Percentiles rank a stretch among this genome's conserved stretches.
These are phyloP conservation scores for Ranitomeya imitator DNA, from an alignment of 2,113 vertebrate species.

Conservation along the genomic window DNA sequence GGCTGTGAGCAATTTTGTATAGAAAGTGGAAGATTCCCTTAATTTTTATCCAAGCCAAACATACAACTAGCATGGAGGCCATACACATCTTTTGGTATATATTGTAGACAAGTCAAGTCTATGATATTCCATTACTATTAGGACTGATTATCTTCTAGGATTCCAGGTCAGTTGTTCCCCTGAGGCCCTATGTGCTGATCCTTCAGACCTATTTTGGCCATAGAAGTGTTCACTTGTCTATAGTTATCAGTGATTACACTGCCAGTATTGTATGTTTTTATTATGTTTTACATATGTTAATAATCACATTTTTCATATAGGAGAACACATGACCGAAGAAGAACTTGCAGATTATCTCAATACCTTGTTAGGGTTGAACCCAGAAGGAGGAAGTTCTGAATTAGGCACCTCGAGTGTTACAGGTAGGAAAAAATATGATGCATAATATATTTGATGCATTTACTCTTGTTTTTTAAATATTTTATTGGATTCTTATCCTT, in stretches of 20 bases:
- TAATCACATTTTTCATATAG: conserved; percentile 64
- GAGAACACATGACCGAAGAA: conserved; percentile 86
- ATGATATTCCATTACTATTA: neutral
- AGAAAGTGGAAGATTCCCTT: too few species aligned
- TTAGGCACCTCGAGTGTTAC: conserved; percentile 37
- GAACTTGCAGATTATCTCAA: conserved; percentile 80
- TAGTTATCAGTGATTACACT: neutral
- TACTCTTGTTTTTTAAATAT: neutral
- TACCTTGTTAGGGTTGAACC: conserved; percentile 72
- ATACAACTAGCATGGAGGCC: too few species aligned
- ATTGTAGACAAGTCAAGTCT: neutral
- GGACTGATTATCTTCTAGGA: too few species aligned
- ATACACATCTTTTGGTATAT: neutral
- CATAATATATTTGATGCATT: neutral
- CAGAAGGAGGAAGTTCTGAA: conserved; percentile 66
- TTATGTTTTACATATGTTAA: neutral
- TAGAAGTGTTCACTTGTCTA: neutral
- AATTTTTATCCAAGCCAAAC: too few species aligned
- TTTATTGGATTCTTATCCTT: neutral
- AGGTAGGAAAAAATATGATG: conserved; percentile 65
- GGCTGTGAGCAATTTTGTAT: too few species aligned
- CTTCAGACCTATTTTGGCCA: neutral
- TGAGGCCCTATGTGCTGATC: neutral
- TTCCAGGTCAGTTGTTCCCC: too few species aligned
- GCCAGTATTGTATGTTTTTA: neutral